Percentiles rank a stretch among this genome's conserved stretches.
phyloP scores from a whole-genome alignment of 1,140 invertebrate genomes.

The Galleria mellonella region DNA sequence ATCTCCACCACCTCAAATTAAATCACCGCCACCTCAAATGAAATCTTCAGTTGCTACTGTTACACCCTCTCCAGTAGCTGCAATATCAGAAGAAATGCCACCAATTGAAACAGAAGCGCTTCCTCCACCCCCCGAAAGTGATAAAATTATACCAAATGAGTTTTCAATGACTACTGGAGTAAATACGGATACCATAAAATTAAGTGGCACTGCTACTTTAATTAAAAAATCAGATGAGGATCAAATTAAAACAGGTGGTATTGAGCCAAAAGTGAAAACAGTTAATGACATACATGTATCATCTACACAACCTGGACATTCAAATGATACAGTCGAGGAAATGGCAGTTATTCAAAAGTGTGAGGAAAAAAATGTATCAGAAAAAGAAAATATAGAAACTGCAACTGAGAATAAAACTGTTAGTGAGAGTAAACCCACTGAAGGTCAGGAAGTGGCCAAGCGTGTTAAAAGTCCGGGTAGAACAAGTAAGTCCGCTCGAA shows the following conservation, averaged over 20 bases:
- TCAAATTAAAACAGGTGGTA: background rate
- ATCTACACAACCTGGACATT: too few relatives aligned
- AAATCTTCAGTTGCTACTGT: conserved; percentile 41
- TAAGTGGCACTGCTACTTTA: background rate
- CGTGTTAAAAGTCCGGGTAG: conserved; percentile 24
- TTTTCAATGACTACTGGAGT: conserved; percentile 35
- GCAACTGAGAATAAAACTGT: background rate
- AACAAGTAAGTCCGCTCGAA: conserved; percentile 36
- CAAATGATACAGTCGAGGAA: background rate
- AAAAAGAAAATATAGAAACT: conserved; percentile 8
- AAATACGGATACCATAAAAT: conserved; percentile 9
- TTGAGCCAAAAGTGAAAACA: conserved; percentile 8
- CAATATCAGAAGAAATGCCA: conserved; percentile 44
- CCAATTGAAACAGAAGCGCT: conserved; percentile 44
- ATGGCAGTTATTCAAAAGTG: conserved; percentile 2
- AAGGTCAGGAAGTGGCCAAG: conserved; percentile 11
- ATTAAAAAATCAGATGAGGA: background rate
- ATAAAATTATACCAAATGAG: conserved; percentile 40
- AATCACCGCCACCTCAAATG: conserved; percentile 30
- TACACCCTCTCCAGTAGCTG: conserved; percentile 38
- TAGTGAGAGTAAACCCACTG: conserved; percentile 1
- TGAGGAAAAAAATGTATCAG: conserved; percentile 4
- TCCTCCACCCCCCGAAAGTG: conserved; percentile 41
- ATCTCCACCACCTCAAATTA: conserved; percentile 30
- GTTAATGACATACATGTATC: conserved; percentile 1